Percentiles rank a stretch among this genome's conserved stretches.
Evolutionary conservation across 2,888 invertebrate genomes (phyloP).

Genomic region (Troglohyphantes excavatus): DNA sequence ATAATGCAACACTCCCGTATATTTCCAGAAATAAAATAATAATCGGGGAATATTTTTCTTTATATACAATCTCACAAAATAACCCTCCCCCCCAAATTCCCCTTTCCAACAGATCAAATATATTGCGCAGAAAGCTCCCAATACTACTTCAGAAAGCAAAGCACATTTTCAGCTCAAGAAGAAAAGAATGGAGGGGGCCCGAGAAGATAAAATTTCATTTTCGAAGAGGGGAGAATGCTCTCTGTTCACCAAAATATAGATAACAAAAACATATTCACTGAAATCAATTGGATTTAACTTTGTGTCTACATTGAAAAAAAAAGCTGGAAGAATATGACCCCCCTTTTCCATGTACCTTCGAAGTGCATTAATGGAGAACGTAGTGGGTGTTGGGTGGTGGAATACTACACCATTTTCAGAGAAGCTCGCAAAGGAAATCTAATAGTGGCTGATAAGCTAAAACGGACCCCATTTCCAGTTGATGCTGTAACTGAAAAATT

Average conservation of each 20-base stretch:
- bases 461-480: slow-evolving; percentile 34
- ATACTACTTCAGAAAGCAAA: slow-evolving; percentile 70
- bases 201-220: slow-evolving; percentile 70
- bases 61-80: not conserved
- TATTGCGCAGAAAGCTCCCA: slow-evolving; percentile 55
- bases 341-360: slow-evolving; percentile 10
- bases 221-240: slow-evolving; percentile 34
- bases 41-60: too few species aligned
- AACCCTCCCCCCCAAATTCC: not conserved
- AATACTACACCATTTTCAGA: slow-evolving; percentile 34
- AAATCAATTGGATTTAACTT: slow-evolving; percentile 76
- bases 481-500: slow-evolving; percentile 58
- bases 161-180: slow-evolving; percentile 64
- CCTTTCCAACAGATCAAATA: slow-evolving; percentile 51
- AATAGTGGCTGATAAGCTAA: slow-evolving; percentile 68
- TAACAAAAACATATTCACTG: slow-evolving; percentile 74
- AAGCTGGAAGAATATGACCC: slow-evolving; percentile 10
- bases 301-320: slow-evolving; percentile 12
- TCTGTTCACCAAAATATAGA: slow-evolving; percentile 61
- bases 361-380: slow-evolving; percentile 34
- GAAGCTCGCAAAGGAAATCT: slow-evolving; percentile 49
- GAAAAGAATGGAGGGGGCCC: slow-evolving; percentile 5
- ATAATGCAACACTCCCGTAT: too few species aligned
- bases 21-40: too few species aligned
- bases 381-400: not conserved